These are phyloP conservation scores for Ancistrus triradiatus DNA, from an alignment of 2,113 vertebrate species.

Conservation along the genomic window DNA sequence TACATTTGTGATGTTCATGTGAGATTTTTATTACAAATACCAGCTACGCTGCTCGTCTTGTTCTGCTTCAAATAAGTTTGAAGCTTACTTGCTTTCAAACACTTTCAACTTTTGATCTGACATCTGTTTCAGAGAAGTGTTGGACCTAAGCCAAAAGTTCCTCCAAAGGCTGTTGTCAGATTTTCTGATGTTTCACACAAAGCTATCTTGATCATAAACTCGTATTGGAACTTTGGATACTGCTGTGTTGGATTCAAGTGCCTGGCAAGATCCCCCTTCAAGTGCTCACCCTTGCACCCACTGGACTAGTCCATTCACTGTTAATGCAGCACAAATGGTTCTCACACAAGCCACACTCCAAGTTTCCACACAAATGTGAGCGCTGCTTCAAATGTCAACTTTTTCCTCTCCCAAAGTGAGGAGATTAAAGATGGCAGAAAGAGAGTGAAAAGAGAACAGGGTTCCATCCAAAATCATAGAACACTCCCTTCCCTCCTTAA, in stretches of 20 bases:
- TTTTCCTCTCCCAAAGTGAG: slow-evolving; percentile 43
- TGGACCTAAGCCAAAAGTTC: slow-evolving; percentile 9
- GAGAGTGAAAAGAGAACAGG: slow-evolving; percentile 18
- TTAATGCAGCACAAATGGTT: slow-evolving; percentile 30
- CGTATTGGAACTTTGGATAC: slow-evolving; percentile 1
- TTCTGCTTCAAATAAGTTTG: slow-evolving; percentile 9
- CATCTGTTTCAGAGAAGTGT: slow-evolving; percentile 12
- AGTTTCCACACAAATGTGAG: slow-evolving; percentile 43
- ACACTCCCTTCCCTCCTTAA: slow-evolving; percentile 19
- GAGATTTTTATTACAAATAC: slow-evolving; percentile 18
- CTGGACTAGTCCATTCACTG: slow-evolving; percentile 16
- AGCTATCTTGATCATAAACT: slow-evolving; percentile 12
- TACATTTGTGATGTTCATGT: slow-evolving; percentile 17
- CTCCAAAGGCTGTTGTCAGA: slow-evolving; percentile 14
- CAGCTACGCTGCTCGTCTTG: slow-evolving; percentile 11
- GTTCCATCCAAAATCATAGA: slow-evolving; percentile 22
- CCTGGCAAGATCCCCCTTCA: slow-evolving; percentile 4
- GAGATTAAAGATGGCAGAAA: slow-evolving; percentile 41
- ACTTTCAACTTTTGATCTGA: slow-evolving; percentile 20
- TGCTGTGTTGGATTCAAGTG: too few species aligned
- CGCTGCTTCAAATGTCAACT: slow-evolving; percentile 43
- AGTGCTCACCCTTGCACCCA: slow-evolving; percentile 22
- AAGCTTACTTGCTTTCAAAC: background rate
- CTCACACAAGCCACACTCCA: slow-evolving; percentile 32
- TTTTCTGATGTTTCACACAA: slow-evolving; percentile 20